Evolutionary conservation across 2,888 invertebrate genomes (phyloP), one percentile per base, ranked within the genome.

Genomic region (Entomobrya proxima): DNA sequence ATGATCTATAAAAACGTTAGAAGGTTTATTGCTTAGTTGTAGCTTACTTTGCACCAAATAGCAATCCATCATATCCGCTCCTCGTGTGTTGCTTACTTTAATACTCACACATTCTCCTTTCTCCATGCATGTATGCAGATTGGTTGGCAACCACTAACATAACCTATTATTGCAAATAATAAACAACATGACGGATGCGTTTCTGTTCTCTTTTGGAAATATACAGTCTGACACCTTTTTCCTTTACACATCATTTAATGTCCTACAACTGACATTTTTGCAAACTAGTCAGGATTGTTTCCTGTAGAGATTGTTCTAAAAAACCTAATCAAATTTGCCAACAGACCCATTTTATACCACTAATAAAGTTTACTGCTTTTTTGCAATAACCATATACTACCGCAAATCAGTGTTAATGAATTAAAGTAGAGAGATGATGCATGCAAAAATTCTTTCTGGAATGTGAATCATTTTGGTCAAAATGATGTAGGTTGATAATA

Each of bases 341-440:
- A 13, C 50, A 47, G 15, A 37, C 40, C 67, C 7, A 40, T 69
- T 69, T 69, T 69, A 69, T 72, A 47, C 50, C 72, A 72, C 18
- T 72, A 50, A 72, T 72, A 47, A 72, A 50, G 40, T 47, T 72
- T 69, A 64, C 35, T 58, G 37, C 64, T 67, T n/a, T n/a, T n/a
- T 37, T 37, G 35, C 6, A 21, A 67, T 67, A 35, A 64, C 35
- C 15, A 37, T 67, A 11, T 21, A 67, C n/a, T n/a, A 67, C 37
- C 64, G 40, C 37, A 37, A 37, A 24, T 64, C 6, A n/a, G 72
- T 37, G 67, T 67, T 5, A 7, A n/a, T 2, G 11, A 27, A 72
- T 30, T 5, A 27, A 24, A 52, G 21, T 69, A 69, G 32, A 32
- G 27, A 58, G 32, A 47, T 50, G 27, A 18, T 15, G 13, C 7